Percentiles rank a stretch among this genome's conserved stretches.
Conservation (phyloP, 1,140 invertebrate species). For the Drosophila lacteicornis region DNA sequence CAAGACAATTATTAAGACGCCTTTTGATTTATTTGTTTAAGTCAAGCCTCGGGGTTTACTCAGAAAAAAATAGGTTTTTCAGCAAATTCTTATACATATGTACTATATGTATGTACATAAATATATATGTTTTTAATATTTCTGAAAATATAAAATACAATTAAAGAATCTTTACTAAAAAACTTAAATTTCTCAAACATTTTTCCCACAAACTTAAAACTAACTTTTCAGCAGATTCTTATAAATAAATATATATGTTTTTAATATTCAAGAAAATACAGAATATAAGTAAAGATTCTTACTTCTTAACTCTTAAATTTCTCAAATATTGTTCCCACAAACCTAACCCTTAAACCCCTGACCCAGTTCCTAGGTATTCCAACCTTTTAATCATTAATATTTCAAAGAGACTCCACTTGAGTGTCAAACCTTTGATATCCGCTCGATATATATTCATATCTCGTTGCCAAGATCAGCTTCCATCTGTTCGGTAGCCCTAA, state of each 20-base stretch:
- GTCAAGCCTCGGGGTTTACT: background rate
- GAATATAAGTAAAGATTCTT: background rate
- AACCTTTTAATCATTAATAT: conserved; percentile 15
- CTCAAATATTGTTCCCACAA: background rate
- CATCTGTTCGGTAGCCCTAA: conserved; percentile 53
- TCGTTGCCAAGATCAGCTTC: conserved; percentile 18
- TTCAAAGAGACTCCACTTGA: conserved; percentile 16
- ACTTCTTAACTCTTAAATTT: background rate
- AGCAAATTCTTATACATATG: no score
- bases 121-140: background rate
- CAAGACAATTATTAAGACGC: background rate
- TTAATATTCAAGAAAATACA: no score
- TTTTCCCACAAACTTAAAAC: background rate
- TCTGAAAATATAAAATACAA: no score
- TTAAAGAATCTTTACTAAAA: background rate
- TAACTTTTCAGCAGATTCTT: no score
- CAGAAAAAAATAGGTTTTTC: no score
- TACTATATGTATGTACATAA: no score
- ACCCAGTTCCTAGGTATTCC: background rate
- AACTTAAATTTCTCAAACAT: background rate
- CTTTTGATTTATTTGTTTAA: background rate
- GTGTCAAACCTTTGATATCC: conserved; percentile 32
- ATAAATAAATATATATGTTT: background rate
- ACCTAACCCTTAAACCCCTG: background rate
- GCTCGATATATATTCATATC: conserved; percentile 13